Evolutionary conservation across 2,113 vertebrate genomes (phyloP).

Genomic region (Psammodynastes pulverulentus): DNA sequence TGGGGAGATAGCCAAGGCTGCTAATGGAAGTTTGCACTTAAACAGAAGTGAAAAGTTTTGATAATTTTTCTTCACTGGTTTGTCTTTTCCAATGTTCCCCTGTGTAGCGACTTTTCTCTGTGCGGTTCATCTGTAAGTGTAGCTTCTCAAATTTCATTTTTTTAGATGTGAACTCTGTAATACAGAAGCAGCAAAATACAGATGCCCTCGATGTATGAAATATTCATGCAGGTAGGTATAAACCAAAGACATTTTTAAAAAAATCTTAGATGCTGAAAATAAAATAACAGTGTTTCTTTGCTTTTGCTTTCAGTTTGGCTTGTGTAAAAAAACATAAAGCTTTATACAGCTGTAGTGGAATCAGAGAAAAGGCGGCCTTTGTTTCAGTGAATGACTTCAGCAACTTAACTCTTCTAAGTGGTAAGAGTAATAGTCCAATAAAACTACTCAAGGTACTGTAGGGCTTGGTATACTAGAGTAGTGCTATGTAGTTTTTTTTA

Average conservation of each 20-base stretch:
- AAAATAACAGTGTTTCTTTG: background rate
- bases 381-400: slow-evolving; percentile 81
- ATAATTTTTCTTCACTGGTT: background rate
- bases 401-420: slow-evolving; percentile 87
- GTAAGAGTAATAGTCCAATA: slow-evolving; percentile 67
- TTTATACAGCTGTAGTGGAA: slow-evolving; percentile 78
- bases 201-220: slow-evolving; percentile 85
- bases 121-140: background rate
- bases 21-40: background rate
- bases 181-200: slow-evolving; percentile 84
- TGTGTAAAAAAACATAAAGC: slow-evolving; percentile 94
- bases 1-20: background rate
- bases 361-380: slow-evolving; percentile 87
- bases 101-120: background rate
- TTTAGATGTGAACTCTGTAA: slow-evolving; percentile 86
- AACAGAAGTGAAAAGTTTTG: background rate
- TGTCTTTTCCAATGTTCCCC: background rate
- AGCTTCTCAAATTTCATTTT: background rate
- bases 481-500: background rate
- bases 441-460: background rate
- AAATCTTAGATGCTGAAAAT: accelerated
- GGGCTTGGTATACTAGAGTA: background rate
- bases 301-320: slow-evolving; percentile 70
- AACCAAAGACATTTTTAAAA: background rate
- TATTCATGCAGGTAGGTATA: slow-evolving; percentile 85